These are phyloP conservation scores for Alviniconcha strummeri DNA, from an alignment of 2,888 invertebrate genomes.

Conservation along the genomic window DNA sequence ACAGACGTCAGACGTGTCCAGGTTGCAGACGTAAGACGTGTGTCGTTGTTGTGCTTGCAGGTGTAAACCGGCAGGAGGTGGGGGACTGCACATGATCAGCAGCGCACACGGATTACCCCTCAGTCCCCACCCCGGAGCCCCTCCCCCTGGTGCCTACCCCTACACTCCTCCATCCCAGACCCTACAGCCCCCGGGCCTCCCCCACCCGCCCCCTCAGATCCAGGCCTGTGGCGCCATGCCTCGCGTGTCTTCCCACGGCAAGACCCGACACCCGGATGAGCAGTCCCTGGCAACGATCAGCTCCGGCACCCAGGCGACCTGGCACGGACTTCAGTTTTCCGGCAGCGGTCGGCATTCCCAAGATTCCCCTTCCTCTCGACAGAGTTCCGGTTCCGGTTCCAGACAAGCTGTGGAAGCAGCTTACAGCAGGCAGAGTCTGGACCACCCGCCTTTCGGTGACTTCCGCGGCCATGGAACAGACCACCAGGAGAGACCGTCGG, in stretches of 20 bases:
- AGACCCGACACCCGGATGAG: constrained; percentile 11
- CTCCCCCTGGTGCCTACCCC: background rate
- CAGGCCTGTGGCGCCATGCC: background rate
- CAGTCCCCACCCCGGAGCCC: constrained; percentile 4
- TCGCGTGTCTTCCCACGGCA: background rate
- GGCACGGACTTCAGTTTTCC: background rate
- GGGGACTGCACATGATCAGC: background rate
- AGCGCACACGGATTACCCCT: background rate
- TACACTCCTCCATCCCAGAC: background rate
- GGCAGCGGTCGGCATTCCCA: background rate
- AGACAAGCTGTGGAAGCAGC: background rate
- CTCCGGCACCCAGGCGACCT: constrained; percentile 18
- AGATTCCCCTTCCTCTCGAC: background rate
- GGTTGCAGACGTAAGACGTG: too few relatives aligned
- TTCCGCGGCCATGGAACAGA: background rate
- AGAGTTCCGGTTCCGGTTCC: background rate
- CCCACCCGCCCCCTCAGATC: background rate
- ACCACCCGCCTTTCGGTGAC: background rate
- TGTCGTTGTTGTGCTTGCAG: background rate
- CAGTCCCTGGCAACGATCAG: constrained; percentile 12
- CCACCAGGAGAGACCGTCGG: background rate
- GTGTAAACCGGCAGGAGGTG: background rate
- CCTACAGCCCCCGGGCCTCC: background rate
- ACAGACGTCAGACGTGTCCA: too few relatives aligned
- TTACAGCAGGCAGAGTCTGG: background rate